Evolutionary conservation across 1,140 invertebrate species (phyloP).

Genomic region (Lepidotrigona ventralis): DNA sequence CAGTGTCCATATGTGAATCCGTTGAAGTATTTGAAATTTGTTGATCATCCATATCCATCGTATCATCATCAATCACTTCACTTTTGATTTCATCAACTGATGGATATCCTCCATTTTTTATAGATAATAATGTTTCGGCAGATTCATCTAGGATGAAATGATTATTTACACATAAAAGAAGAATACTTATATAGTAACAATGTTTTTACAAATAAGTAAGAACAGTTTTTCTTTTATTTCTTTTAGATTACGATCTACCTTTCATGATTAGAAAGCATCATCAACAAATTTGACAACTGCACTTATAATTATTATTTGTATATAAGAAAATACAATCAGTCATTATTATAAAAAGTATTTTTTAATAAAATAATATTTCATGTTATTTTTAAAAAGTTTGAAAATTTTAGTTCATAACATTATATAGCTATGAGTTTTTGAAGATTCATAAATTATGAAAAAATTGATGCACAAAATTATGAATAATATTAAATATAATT

Average conservation of each 20-base stretch:
- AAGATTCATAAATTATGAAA: neutral
- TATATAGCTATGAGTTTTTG: neutral
- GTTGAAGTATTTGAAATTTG: constrained; percentile 73
- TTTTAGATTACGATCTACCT: neutral
- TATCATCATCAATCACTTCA: constrained; percentile 82
- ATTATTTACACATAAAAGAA: neutral
- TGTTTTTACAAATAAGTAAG: neutral
- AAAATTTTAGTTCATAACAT: neutral
- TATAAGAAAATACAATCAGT: neutral
- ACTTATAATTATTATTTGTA: neutral
- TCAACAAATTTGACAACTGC: neutral
- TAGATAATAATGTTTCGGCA: constrained; percentile 79
- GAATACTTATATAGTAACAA: neutral
- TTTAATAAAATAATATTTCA: neutral
- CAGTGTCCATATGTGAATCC: constrained; percentile 79
- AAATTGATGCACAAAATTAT: neutral
- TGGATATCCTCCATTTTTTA: constrained; percentile 81
- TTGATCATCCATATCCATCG: constrained; percentile 82
- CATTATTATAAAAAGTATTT: neutral
- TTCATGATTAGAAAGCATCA: neutral
- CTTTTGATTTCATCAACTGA: constrained; percentile 76
- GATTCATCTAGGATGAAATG: constrained; percentile 76
- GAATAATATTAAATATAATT: neutral
- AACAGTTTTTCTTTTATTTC: neutral
- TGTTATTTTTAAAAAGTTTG: neutral